Percentiles rank a stretch among this genome's conserved stretches.
Evolutionary conservation across 2,888 invertebrate genomes (phyloP).

Genomic region (Agriotes lineatus): DNA sequence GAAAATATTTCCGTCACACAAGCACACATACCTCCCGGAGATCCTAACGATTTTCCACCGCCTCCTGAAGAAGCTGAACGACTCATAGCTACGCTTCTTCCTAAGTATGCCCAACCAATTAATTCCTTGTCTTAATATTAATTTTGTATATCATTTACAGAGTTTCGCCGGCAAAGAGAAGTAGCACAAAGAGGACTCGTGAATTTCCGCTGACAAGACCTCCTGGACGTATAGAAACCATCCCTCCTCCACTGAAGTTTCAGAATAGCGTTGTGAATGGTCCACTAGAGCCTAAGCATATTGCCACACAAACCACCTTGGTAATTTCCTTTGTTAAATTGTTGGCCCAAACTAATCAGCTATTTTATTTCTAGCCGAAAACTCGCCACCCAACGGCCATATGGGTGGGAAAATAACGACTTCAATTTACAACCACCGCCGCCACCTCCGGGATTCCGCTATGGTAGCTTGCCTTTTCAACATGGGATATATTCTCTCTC

Average conservation of each 20-base stretch:
- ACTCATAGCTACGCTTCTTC: slow-evolving; percentile 80
- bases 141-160: too few relatives aligned
- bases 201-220: slow-evolving; percentile 60
- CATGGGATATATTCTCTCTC: slow-evolving; percentile 71
- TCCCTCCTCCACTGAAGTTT: slow-evolving; percentile 65
- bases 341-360: neutral
- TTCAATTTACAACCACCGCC: slow-evolving; percentile 69
- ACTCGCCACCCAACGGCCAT: slow-evolving; percentile 81
- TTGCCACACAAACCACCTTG: slow-evolving; percentile 84
- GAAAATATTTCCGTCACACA: slow-evolving; percentile 58
- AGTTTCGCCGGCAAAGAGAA: slow-evolving; percentile 78
- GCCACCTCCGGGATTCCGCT: slow-evolving; percentile 73
- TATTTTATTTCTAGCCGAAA: slow-evolving; percentile 72
- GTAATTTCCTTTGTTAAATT: slow-evolving; percentile 62
- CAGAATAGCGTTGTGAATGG: slow-evolving; percentile 53
- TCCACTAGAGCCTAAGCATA: slow-evolving; percentile 68
- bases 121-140: too few relatives aligned
- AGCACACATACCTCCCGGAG: slow-evolving; percentile 63
- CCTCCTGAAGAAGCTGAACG: slow-evolving; percentile 83
- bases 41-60: slow-evolving; percentile 74
- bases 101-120: too few relatives aligned
- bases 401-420: slow-evolving; percentile 75
- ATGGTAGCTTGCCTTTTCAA: slow-evolving; percentile 77
- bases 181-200: slow-evolving; percentile 61
- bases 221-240: slow-evolving; percentile 58